These are phyloP conservation scores for Punctoribates punctum DNA, from an alignment of 2,888 invertebrate genomes.

Conservation along the genomic window DNA sequence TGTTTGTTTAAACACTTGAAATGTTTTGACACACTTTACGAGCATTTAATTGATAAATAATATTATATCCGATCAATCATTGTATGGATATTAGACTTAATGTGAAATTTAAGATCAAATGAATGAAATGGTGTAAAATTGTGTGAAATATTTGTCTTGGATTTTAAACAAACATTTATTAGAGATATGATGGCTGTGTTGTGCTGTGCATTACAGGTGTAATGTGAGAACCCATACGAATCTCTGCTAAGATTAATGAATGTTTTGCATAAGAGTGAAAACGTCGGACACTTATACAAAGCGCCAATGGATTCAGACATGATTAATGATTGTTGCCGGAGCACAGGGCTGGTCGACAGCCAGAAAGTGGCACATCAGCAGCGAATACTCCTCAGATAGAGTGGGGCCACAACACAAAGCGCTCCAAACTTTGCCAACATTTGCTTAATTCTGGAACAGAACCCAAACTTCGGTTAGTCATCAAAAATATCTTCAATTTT, in stretches of 20 bases:
- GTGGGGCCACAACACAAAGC: background rate
- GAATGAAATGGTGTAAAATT: slow-evolving; percentile 2
- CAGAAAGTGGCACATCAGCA: slow-evolving; percentile 13
- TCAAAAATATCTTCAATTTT: background rate
- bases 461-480: background rate
- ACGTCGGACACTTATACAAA: slow-evolving; percentile 28
- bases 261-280: slow-evolving; percentile 33
- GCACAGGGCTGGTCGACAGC: slow-evolving; percentile 33
- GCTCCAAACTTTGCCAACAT: background rate
- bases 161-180: slow-evolving; percentile 23
- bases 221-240: slow-evolving; percentile 28
- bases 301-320: slow-evolving; percentile 26
- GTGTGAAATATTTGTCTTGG: background rate
- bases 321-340: slow-evolving; percentile 22
- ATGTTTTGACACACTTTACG: background rate
- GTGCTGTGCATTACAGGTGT: slow-evolving; percentile 21
- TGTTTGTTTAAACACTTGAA: background rate
- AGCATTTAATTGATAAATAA: slow-evolving; percentile 19
- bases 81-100: background rate
- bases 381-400: background rate
- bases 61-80: slow-evolving; percentile 20
- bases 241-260: slow-evolving; percentile 32
- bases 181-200: background rate
- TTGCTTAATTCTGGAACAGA: background rate
- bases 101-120: slow-evolving; percentile 3